Percentiles rank a stretch among this genome's conserved stretches.
These are phyloP conservation scores for Encarsia formosa DNA, from an alignment of 2,888 invertebrate genomes.

Conservation along the genomic window DNA sequence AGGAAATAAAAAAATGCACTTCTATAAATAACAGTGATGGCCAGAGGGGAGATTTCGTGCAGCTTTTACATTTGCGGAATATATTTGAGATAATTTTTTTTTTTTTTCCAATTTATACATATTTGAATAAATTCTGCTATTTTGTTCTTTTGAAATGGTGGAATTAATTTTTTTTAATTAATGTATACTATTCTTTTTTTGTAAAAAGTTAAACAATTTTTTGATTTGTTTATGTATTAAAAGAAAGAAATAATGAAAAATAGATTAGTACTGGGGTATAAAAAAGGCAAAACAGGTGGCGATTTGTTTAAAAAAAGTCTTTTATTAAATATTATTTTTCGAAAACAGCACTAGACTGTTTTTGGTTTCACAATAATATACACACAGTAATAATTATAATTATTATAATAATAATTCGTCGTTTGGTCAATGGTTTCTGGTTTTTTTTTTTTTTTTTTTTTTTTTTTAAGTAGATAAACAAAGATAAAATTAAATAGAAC, in stretches of 20 bases:
- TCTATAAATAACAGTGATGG: too few relatives aligned
- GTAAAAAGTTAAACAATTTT: not conserved
- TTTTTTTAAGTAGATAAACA: too few relatives aligned
- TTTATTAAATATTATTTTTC: slow-evolving; percentile 41
- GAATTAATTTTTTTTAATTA: not conserved
- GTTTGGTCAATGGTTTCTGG: slow-evolving; percentile 30
- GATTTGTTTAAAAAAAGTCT: slow-evolving; percentile 35
- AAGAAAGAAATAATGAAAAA: not conserved
- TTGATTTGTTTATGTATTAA: not conserved
- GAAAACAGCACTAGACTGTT: slow-evolving; percentile 32
- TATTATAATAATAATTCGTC: slow-evolving; percentile 21
- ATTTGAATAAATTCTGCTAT: too few relatives aligned
- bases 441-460: too few relatives aligned
- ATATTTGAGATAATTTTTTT: too few relatives aligned
- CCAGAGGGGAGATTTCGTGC: too few relatives aligned
- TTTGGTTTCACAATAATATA: slow-evolving; percentile 35
- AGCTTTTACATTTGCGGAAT: too few relatives aligned
- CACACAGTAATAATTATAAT: slow-evolving; percentile 29
- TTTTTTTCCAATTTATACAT: too few relatives aligned
- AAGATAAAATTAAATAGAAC: slow-evolving; percentile 13
- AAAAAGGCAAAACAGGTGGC: not conserved
- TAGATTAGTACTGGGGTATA: not conserved
- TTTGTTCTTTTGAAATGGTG: too few relatives aligned
- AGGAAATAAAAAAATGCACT: too few relatives aligned
- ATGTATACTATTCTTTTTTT: not conserved